phyloP scores from a whole-genome alignment of 1,140 invertebrate genomes.

The Pentalonia nigronervosa region DNA sequence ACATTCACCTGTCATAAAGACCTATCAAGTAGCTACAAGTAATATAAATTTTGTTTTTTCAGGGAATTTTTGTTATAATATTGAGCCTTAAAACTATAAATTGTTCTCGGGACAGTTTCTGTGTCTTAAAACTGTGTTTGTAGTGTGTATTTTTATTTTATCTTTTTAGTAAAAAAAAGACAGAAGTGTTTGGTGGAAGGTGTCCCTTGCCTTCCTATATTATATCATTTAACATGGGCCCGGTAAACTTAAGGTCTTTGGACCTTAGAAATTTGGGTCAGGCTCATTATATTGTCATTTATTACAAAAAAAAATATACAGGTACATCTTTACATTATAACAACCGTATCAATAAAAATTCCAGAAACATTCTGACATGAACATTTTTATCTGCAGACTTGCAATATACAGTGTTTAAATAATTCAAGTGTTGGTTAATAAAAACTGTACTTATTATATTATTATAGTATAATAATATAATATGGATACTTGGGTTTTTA shows the following conservation, averaged over 20 bases:
- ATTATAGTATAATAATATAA: neutral
- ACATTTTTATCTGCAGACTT: neutral
- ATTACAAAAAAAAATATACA: too few species aligned
- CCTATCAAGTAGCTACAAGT: neutral
- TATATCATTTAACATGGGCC: neutral
- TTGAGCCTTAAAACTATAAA: neutral
- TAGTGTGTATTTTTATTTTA: neutral
- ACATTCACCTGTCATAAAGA: neutral
- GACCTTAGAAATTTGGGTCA: neutral
- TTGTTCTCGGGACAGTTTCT: neutral
- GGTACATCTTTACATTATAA: neutral
- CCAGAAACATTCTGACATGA: neutral
- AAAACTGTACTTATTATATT: neutral
- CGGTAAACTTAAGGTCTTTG: too few species aligned
- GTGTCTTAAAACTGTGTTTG: neutral
- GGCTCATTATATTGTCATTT: neutral
- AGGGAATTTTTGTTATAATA: neutral
- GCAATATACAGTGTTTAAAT: too few species aligned
- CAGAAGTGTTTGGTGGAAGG: neutral
- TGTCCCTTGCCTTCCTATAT: neutral
- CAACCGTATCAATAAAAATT: neutral
- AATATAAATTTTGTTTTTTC: neutral
- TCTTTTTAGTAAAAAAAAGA: neutral
- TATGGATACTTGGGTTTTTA: neutral
- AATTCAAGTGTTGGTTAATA: neutral